Percentiles rank a stretch among this genome's conserved stretches.
These are phyloP conservation scores for Dysmachus trigonus DNA, from an alignment of 2,888 invertebrate genomes.

Conservation along the genomic window DNA sequence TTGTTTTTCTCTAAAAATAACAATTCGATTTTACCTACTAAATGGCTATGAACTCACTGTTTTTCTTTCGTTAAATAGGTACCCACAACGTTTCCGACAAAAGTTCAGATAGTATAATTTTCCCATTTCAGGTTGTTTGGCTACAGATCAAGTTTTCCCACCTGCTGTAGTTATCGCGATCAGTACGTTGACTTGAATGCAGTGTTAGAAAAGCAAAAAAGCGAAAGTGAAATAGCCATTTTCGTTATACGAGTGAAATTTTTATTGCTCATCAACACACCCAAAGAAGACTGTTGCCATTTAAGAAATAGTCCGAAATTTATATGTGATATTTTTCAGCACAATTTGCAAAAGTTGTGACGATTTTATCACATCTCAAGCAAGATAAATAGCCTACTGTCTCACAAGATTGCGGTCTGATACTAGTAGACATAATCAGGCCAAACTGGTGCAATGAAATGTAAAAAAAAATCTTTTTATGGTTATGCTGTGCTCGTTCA, in stretches of 20 bases:
- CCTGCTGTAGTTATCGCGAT: not conserved
- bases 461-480: not conserved
- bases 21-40: not conserved
- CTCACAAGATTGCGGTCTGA: not conserved
- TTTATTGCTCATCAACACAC: not conserved
- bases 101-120: not conserved
- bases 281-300: not conserved
- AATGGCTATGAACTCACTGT: too few species aligned
- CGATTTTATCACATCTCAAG: not conserved
- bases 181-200: not conserved
- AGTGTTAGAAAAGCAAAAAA: constrained; percentile 18
- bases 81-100: not conserved
- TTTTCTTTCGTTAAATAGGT: not conserved
- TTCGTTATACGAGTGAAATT: constrained; percentile 12
- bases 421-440: not conserved
- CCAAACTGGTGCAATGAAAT: constrained; percentile 4
- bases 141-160: constrained; percentile 22
- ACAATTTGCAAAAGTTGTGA: not conserved
- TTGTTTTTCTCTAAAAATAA: not conserved
- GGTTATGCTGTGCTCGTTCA: not conserved
- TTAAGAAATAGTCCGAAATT: not conserved
- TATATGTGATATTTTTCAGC: not conserved
- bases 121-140: not conserved
- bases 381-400: not conserved
- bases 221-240: constrained; percentile 36